Evolutionary conservation across 2,888 invertebrate genomes (phyloP).

Genomic region (Ennomos erosarius): DNA sequence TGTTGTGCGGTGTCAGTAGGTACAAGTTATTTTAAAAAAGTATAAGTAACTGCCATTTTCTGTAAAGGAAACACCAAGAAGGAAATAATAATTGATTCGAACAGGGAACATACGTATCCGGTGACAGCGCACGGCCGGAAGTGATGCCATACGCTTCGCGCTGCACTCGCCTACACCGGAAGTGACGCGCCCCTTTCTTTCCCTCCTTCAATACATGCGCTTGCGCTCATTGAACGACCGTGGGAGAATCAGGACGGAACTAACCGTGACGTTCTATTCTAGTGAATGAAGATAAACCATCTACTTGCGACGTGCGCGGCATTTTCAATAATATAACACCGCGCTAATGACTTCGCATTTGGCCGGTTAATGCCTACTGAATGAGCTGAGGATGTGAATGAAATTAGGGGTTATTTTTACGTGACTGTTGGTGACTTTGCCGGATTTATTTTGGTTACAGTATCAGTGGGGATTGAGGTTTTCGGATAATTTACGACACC

Average conservation of each 20-base stretch:
- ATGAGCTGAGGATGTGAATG: conserved; percentile 58
- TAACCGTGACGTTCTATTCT: conserved; percentile 66
- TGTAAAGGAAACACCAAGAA: conserved; percentile 72
- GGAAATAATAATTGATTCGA: conserved; percentile 80
- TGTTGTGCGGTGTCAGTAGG: no score
- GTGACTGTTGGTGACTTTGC: conserved; percentile 50
- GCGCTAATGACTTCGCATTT: conserved; percentile 53
- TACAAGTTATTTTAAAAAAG: conserved; percentile 28
- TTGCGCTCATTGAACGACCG: conserved; percentile 55
- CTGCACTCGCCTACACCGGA: conserved; percentile 71
- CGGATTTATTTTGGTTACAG: conserved; percentile 22
- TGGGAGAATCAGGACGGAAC: conserved; percentile 73
- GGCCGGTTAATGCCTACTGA: conserved; percentile 56
- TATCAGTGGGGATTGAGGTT: conserved; percentile 1
- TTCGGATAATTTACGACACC: neutral
- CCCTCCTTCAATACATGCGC: conserved; percentile 50
- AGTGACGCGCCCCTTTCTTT: conserved; percentile 78
- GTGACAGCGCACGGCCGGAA: conserved; percentile 68
- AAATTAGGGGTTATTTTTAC: conserved; percentile 63
- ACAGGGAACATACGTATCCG: conserved; percentile 77
- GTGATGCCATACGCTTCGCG: conserved; percentile 71
- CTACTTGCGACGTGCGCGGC: conserved; percentile 20
- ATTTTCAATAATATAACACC: conserved; percentile 56
- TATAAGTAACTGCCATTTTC: conserved; percentile 47
- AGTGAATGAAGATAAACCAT: conserved; percentile 73